These are phyloP conservation scores for Antigone vipio DNA, from an alignment of 2,113 vertebrate species.

Conservation along the genomic window DNA sequence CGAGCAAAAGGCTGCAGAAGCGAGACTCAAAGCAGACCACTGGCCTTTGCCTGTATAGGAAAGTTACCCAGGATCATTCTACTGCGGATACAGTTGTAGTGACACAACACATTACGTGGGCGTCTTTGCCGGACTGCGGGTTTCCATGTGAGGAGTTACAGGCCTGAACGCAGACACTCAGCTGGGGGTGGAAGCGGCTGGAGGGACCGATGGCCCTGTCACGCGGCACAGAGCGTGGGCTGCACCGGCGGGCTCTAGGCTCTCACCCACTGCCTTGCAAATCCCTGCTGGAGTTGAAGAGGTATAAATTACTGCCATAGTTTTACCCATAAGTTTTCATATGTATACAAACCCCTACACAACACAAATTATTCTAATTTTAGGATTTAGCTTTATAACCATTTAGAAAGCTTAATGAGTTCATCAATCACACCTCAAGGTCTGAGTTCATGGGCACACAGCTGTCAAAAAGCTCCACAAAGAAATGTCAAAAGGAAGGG, in stretches of 20 bases:
- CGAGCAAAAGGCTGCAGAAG: not conserved
- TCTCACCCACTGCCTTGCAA: not conserved
- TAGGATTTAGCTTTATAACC: not conserved
- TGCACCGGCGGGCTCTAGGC: not conserved
- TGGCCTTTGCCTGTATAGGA: not conserved
- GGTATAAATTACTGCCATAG: not conserved
- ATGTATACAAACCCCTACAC: not conserved
- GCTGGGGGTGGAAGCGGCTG: not conserved
- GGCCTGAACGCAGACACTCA: not conserved
- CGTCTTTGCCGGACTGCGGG: not conserved
- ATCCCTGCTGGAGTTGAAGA: not conserved
- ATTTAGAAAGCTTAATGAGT: not conserved
- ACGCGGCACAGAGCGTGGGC: accelerated
- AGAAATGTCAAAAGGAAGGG: not conserved
- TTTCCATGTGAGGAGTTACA: not conserved
- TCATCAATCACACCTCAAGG: not conserved
- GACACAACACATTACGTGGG: accelerated
- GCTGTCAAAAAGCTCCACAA: not conserved
- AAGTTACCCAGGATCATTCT: not conserved
- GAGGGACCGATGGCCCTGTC: not conserved
- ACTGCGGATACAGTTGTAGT: not conserved
- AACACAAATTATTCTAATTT: not conserved
- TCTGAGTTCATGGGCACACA: not conserved
- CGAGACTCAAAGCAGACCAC: not conserved
- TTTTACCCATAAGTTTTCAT: not conserved